Evolutionary conservation across 2,113 vertebrate genomes (phyloP), one percentile per base, ranked within the genome.

Genomic region (Ctenodactylus gundi): DNA sequence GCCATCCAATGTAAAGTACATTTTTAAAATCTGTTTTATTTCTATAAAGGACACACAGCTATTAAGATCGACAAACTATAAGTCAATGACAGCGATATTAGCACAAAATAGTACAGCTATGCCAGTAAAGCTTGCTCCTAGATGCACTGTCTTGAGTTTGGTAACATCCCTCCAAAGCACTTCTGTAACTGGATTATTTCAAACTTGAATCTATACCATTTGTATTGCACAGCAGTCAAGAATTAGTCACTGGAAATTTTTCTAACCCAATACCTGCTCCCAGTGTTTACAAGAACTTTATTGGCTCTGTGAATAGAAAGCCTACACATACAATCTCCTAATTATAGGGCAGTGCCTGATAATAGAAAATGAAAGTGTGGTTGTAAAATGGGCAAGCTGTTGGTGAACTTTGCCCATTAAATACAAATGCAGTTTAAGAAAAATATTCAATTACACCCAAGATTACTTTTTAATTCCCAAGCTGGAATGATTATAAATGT

Each of bases 331-430:
- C 17, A 55, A 88, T 93, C 73, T 73, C 88, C 88, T 77, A 39
- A 80, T 92, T 95, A 46, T 27, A 95, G 60, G 41, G 57, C 13
- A 82, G 34, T 18, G 20, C 17, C 21, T 89, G n/a, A 65, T 36
- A 88, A 58, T 55, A 78, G 29, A 62, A 96, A 97, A 91, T 72
- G 39, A 84, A 96, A 65, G 87, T 93, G 49, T 23, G 76, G 55
- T 95, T 93, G 6, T 72, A 97, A 91, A 91, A 90, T 44, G 85
- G 12, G 6, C 13, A 53, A 3, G 57, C 67, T 65, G 6, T n/a
- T 83, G 78, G 9, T 76, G 55, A 97, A 88, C 0, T 96, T 94
- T 86, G 46, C n/a, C 58, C 87, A 76, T 3, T 0, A 90, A 94
- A 94, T 72, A 13, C 67, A 91, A 94, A 73, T 29, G 15, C 3